Percentiles rank a stretch among this genome's conserved stretches.
phyloP scores from a whole-genome alignment of 2,888 invertebrate species.

The Ceramica pisi region DNA sequence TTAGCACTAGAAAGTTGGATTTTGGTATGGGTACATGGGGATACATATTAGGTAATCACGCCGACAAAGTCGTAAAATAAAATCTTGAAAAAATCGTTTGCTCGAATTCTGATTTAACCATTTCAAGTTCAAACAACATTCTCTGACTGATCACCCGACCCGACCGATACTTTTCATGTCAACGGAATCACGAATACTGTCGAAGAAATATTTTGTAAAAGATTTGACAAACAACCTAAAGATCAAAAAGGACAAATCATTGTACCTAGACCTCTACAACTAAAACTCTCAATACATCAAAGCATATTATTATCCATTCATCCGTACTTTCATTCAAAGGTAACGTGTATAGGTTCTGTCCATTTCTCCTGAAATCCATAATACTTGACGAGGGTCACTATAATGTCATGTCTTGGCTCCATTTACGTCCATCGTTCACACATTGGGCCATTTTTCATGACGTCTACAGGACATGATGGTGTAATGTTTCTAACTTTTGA shows the following conservation, averaged over 20 bases:
- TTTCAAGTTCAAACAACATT: too few relatives aligned
- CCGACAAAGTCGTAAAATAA: too few relatives aligned
- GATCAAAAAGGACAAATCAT: background rate
- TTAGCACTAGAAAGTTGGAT: too few relatives aligned
- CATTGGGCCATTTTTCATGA: conserved; percentile 40
- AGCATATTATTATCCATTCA: conserved; percentile 25
- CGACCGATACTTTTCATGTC: too few relatives aligned
- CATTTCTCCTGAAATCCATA: conserved; percentile 19
- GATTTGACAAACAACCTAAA: background rate
- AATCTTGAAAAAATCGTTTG: too few relatives aligned
- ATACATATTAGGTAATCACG: too few relatives aligned
- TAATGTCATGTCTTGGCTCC: conserved; percentile 33
- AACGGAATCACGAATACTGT: too few relatives aligned
- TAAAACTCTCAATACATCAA: conserved; percentile 24
- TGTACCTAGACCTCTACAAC: background rate
- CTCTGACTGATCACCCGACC: too few relatives aligned
- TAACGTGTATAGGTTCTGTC: conserved; percentile 9
- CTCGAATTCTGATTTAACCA: too few relatives aligned
- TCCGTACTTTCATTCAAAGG: conserved; percentile 4
- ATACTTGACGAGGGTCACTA: conserved; percentile 44
- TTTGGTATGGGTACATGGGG: too few relatives aligned
- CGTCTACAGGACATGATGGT: conserved; percentile 17
- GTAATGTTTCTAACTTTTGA: conserved; percentile 35
- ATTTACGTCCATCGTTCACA: conserved; percentile 50
- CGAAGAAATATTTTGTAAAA: background rate